Conservation (phyloP, 2,888 invertebrate species). For the Cremastobaeus sp. region DNA sequence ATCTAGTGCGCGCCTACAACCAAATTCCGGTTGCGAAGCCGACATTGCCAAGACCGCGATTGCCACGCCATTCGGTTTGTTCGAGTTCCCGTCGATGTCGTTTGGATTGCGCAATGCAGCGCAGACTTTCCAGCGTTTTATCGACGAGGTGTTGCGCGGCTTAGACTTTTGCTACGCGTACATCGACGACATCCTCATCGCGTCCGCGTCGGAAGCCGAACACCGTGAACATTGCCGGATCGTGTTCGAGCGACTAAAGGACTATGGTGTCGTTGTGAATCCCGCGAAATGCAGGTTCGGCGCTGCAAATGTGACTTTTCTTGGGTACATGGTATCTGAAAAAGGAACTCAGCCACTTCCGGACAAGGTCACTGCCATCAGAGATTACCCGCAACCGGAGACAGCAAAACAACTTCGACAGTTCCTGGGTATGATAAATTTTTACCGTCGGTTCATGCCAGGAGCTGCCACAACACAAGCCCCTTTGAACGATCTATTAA, state of each 20-base stretch:
- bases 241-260: constrained; percentile 4
- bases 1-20: not conserved
- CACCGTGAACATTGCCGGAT: not conserved
- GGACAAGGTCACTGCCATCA: too few species aligned
- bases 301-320: not conserved
- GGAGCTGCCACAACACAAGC: not conserved
- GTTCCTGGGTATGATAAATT: too few species aligned
- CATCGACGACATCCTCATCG: too few species aligned
- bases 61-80: not conserved
- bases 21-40: not conserved
- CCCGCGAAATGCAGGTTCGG: constrained; percentile 10
- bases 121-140: too few species aligned
- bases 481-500: constrained; percentile 5
- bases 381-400: not conserved
- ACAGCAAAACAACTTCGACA: not conserved
- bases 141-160: not conserved
- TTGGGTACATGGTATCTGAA: not conserved
- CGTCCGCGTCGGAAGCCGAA: too few species aligned
- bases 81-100: not conserved
- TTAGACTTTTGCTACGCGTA: constrained; percentile 5
- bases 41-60: not conserved
- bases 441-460: constrained; percentile 10
- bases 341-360: not conserved
- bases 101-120: too few species aligned
- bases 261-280: constrained; percentile 11